Percentiles rank a stretch among this genome's conserved stretches.
phyloP scores from a whole-genome alignment of 2,797 vertebrate species.

The Anguilla pacifica region DNA sequence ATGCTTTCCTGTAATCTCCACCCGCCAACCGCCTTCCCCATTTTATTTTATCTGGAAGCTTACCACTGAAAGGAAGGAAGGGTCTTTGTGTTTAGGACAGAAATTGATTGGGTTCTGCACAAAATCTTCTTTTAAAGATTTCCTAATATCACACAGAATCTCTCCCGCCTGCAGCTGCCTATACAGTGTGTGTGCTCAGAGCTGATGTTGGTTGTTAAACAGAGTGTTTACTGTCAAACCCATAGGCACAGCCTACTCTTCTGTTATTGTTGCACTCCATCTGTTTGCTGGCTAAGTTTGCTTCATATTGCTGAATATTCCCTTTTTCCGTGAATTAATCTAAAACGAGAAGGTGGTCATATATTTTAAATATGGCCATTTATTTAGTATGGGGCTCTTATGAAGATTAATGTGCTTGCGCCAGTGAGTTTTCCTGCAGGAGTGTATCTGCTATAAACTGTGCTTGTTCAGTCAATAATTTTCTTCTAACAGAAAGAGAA shows the following conservation, averaged over 20 bases:
- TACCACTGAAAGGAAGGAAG: slow-evolving; percentile 2
- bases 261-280: neutral
- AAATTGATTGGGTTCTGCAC: neutral
- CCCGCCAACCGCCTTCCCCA: neutral
- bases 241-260: neutral
- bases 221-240: neutral
- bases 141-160: neutral
- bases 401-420: neutral
- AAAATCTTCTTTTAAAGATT: neutral
- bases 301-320: neutral
- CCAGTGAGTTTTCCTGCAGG: neutral
- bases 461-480: neutral
- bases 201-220: too few relatives aligned
- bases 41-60: neutral
- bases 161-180: neutral
- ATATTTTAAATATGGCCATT: neutral
- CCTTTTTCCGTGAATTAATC: neutral
- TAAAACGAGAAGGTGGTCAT: neutral
- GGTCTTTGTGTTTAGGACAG: neutral
- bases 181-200: too few relatives aligned
- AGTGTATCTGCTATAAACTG: neutral
- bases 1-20: neutral
- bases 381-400: neutral
- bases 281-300: neutral
- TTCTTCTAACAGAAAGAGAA: neutral